Evolutionary conservation across 2,113 vertebrate species (phyloP).

Genomic region (Pheucticus melanocephalus): DNA sequence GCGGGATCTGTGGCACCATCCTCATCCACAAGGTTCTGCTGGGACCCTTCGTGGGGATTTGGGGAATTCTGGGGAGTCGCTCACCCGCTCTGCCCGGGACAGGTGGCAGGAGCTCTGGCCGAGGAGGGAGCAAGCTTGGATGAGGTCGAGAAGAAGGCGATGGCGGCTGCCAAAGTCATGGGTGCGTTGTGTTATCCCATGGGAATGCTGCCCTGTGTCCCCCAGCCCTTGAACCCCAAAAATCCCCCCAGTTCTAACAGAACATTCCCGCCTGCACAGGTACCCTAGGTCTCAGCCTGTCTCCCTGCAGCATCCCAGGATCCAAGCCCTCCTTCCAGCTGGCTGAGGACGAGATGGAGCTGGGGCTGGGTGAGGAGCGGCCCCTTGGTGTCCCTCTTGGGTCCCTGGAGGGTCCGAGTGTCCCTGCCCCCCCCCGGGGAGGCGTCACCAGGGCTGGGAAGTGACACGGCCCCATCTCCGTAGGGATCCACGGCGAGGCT

Average conservation of each 20-base stretch:
- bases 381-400: accelerated
- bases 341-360: conserved; percentile 84
- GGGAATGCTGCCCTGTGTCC: background rate
- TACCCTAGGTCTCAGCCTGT: conserved; percentile 89
- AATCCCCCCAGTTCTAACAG: background rate
- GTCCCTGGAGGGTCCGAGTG: accelerated
- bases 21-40: conserved; percentile 85
- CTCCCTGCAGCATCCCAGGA: conserved; percentile 90
- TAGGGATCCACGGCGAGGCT: conserved; percentile 94
- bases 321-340: conserved; percentile 86
- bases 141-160: conserved; percentile 78
- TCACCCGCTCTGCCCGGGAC: background rate
- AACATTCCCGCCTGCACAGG: conserved; percentile 57
- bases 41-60: accelerated
- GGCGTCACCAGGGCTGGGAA: background rate
- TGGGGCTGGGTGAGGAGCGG: conserved; percentile 85
- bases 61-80: background rate
- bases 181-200: conserved; percentile 64
- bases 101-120: conserved; percentile 91
- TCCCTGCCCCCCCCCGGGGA: background rate
- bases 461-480: background rate
- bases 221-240: background rate
- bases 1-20: conserved; percentile 89
- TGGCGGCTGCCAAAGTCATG: conserved; percentile 60
- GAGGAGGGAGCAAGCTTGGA: conserved; percentile 82